Percentiles rank a stretch among this genome's conserved stretches.
Evolutionary conservation across 2,113 vertebrate genomes (phyloP).

Genomic region (Crocuta crocuta): DNA sequence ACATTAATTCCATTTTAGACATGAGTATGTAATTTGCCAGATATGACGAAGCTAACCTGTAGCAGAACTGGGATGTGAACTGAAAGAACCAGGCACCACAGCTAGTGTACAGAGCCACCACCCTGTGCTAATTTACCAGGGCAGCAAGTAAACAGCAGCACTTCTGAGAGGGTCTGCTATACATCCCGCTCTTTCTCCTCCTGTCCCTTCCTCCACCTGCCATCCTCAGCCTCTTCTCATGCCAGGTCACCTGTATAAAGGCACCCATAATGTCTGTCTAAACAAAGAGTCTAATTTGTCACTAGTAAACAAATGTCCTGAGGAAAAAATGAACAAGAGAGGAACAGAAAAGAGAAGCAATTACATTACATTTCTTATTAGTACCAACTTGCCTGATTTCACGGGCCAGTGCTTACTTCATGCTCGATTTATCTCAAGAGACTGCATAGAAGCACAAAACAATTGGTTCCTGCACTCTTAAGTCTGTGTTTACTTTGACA

Average conservation of each 20-base stretch:
- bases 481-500: background rate
- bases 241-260: background rate
- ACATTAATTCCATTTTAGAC: background rate
- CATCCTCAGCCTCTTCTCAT: background rate
- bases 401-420: conserved; percentile 2
- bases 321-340: background rate
- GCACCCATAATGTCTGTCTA: background rate
- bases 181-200: background rate
- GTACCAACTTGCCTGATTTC: conserved; percentile 31
- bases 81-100: background rate
- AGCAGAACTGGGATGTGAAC: background rate
- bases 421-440: background rate
- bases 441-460: background rate
- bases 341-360: background rate
- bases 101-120: background rate
- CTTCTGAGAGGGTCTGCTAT: background rate
- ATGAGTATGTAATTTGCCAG: background rate
- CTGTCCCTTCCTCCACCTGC: background rate
- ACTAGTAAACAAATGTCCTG: background rate
- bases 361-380: conserved; percentile 4
- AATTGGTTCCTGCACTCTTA: background rate
- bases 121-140: background rate
- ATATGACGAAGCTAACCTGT: background rate
- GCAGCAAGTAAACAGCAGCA: background rate
- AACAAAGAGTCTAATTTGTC: background rate